Base-by-base conservation (phyloP, 2,888 invertebrate genomes). In the Portevinia maculata region DNA sequence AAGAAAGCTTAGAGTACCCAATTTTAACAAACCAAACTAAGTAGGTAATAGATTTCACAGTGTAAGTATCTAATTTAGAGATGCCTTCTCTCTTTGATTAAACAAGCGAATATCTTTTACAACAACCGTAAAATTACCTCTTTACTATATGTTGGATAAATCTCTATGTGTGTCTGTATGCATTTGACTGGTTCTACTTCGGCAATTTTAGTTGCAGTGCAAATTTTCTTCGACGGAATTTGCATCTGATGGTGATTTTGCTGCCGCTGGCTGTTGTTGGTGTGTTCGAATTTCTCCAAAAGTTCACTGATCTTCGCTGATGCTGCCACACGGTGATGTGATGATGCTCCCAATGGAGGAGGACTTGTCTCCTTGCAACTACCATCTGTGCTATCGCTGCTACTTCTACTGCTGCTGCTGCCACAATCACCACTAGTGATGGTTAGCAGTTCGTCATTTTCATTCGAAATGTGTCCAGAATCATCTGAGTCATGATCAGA, bases 391-490 rank as follows among this genome's bases (percentile, higher is more conserved):
- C 79, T 81, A 48, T 71, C 71, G 75, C 57, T 73, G 52, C 65
- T 57, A 15, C 65, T 50, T 17, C 19, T 21, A 3, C 86, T 76
- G 21, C 86, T 84, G 7, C 87, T 86, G 24, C 86, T 84, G 13
- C 75, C 57, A 46, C 75, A 69, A 59, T 69, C 79, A 50, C 78
- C 81, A 8, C 86, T 85, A 15, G 73, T 71, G 30, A 76, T 62
- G 0, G 75, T 83, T 30, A 85, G 67, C 32, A 87, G 75, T 48
- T 87, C 86, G 79, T 94, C 93, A 87, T 93, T 93, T 88, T 95
- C 95, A 88, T 95, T 95, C 57, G 95, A 95, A 86, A 95, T 95
- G 90, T 96, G 95, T 78, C 96, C 96, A 70, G 95, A 95, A 91
- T 96, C 96, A 87, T 96, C 95, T 73, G 95, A 95, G 86, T 95